phyloP scores from a whole-genome alignment of 2,113 vertebrate species.

The Nanorana parkeri region DNA sequence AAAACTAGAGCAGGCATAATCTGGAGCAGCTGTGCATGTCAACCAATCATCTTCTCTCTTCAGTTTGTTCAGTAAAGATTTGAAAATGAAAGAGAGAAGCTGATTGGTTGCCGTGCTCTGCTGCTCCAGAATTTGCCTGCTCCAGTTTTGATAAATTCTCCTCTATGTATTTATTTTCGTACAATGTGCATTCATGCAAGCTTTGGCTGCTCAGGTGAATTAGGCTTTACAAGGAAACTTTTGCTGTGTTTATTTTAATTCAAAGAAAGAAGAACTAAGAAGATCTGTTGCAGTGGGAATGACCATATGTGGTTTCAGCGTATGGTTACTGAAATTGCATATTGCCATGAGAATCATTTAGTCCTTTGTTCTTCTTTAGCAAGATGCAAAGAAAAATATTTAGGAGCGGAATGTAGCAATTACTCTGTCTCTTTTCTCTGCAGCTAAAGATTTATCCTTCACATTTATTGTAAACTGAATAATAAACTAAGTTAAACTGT shows the following conservation, averaged over 20 bases:
- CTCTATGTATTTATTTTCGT: no score
- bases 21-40: no score
- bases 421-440: slow-evolving; percentile 57
- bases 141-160: no score
- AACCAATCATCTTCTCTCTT: no score
- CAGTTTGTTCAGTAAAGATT: no score
- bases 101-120: no score
- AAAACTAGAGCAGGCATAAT: no score
- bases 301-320: slow-evolving; percentile 36
- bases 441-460: slow-evolving; percentile 63
- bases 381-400: slow-evolving; percentile 60
- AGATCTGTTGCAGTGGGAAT: neutral
- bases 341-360: slow-evolving; percentile 42
- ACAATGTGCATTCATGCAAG: no score
- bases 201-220: no score
- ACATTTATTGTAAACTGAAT: slow-evolving; percentile 67
- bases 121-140: no score
- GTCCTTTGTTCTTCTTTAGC: slow-evolving; percentile 41
- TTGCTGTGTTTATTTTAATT: neutral
- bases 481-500: slow-evolving; percentile 66
- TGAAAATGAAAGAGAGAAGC: no score
- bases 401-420: slow-evolving; percentile 61
- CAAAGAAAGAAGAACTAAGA: slow-evolving; percentile 1
- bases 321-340: slow-evolving; percentile 5
- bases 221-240: no score